Evolutionary conservation across 2,888 invertebrate genomes (phyloP), one percentile per base, ranked within the genome.

Genomic region (Tricholauxania praeusta): DNA sequence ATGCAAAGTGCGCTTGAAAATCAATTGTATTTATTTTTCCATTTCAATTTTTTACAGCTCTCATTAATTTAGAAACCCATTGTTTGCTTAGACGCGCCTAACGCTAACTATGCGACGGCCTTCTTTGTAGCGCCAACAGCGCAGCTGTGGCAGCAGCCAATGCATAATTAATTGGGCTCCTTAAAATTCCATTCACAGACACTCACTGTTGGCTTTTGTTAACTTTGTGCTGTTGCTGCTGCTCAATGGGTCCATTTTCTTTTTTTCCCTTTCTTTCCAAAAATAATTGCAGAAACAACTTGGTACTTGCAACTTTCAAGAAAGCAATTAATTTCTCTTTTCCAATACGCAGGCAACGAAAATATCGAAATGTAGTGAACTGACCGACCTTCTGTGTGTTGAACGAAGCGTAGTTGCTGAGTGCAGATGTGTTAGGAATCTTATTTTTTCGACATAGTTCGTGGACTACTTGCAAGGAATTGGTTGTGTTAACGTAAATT

Each of bases 301-400:
- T 39, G 39, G 39, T 39, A 39, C 39, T n/a, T n/a, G 53, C 7
- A n/a, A 53, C 39, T 39, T 53, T 39, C 55, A 53, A 66, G 52
- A 12, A 68, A 59, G 68, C 68, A 68, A 68, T 68, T 68, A 59
- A 68, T 68, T 48, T 68, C n/a, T 39, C 39, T 28, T 32, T 66
- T 39, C n/a, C 17, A 57, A 39, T 48, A 8, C 19, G 7, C 15
- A 14, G 7, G 7, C 57, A 48, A 19, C 15, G 22, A 39, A 57
- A n/a, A 19, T 52, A 48, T 22, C 8, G 67, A 15, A n/a, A 28
- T 28, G 28, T 28, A 28, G 28, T 28, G 28, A 28, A 2, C 28
- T 28, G 28, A 28, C 28, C 28, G 28, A 28, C 28, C 28, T 28
- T 0, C 28, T 28, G 28, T 28, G 28, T 28, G 28, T 28, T 4